phyloP scores from a whole-genome alignment of 1,140 invertebrate genomes.

The Hydropsyche tenuis region DNA sequence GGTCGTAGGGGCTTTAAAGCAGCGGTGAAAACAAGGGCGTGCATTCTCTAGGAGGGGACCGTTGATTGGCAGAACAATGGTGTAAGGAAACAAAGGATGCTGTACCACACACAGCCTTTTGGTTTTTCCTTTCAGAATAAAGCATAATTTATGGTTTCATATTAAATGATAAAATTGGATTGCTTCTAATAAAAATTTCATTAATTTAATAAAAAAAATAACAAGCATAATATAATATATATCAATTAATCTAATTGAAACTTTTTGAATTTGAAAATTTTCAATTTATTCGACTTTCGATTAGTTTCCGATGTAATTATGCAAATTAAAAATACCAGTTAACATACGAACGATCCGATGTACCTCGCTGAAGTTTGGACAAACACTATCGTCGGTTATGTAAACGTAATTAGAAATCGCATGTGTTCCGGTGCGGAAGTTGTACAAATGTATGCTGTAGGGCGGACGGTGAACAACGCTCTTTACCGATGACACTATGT shows the following conservation, averaged over 20 bases:
- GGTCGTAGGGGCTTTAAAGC: constrained; percentile 14
- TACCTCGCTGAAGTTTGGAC: neutral
- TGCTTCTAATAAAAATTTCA: no score
- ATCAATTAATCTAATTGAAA: no score
- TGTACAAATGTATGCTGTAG: constrained; percentile 41
- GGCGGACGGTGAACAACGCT: constrained; percentile 20
- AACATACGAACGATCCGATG: no score
- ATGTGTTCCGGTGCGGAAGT: constrained; percentile 44
- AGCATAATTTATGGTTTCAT: no score
- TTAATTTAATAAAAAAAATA: no score
- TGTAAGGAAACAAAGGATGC: constrained; percentile 3
- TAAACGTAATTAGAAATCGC: constrained; percentile 43
- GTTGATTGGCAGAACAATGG: constrained; percentile 24
- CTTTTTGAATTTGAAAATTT: no score
- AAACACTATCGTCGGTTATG: constrained; percentile 48
- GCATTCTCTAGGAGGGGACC: neutral
- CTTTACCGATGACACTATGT: neutral
- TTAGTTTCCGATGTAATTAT: no score
- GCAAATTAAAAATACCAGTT: no score
- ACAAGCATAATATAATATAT: no score
- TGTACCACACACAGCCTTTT: neutral
- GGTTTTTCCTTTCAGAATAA: no score
- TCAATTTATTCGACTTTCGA: no score
- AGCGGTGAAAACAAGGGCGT: neutral
- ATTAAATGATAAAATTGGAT: no score